Percentiles rank a stretch among this genome's conserved stretches.
Evolutionary conservation across 2,113 vertebrate species (phyloP).

Genomic region (Petrocephalus zakoni): DNA sequence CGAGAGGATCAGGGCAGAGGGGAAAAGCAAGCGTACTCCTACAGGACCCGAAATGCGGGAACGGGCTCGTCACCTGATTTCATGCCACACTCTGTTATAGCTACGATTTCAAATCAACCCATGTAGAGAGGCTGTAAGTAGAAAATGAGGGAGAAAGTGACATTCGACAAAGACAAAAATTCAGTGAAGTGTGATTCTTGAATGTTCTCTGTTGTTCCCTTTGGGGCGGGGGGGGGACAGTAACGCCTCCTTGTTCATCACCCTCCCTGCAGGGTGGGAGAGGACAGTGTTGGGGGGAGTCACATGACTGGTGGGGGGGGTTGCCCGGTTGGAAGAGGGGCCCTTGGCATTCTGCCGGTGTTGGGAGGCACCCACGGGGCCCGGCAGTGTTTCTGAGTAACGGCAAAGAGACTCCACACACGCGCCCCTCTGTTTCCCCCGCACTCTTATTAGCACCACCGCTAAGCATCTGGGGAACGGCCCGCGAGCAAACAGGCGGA

Average conservation of each 20-base stretch:
- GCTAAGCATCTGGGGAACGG: background rate
- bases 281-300: background rate
- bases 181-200: background rate
- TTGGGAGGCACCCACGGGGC: background rate
- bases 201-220: background rate
- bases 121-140: background rate
- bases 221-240: background rate
- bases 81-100: background rate
- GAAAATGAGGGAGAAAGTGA: background rate
- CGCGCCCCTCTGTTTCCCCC: conserved; percentile 30
- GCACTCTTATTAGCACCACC: background rate
- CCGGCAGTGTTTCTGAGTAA: background rate
- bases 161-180: background rate
- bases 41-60: background rate
- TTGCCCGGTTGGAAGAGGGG: background rate
- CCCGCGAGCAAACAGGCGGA: background rate
- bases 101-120: background rate
- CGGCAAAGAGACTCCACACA: conserved; percentile 24
- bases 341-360: background rate
- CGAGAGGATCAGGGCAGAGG: background rate
- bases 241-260: background rate
- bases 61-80: background rate
- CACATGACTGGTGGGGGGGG: background rate
- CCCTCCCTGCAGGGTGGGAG: background rate
- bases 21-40: background rate